Evolutionary conservation across 2,888 invertebrate species (phyloP).

Genomic region (Cheilosia variabilis): DNA sequence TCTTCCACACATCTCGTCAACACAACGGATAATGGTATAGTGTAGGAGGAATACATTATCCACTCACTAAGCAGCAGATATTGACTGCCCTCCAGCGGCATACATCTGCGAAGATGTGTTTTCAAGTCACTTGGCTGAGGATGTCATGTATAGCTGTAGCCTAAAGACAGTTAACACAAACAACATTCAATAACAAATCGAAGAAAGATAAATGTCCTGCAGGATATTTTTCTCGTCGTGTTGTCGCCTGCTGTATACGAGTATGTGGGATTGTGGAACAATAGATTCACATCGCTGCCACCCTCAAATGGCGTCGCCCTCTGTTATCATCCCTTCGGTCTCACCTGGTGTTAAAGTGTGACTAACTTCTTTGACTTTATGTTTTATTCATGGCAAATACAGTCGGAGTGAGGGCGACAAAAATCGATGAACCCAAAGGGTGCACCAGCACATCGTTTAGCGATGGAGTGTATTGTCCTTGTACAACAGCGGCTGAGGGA

Average conservation of each 20-base stretch:
- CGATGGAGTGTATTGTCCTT: slow-evolving; percentile 12
- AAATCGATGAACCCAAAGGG: slow-evolving; percentile 12
- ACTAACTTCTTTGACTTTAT: slow-evolving; percentile 58
- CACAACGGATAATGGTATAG: slow-evolving; percentile 7
- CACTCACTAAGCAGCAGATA: slow-evolving; percentile 11
- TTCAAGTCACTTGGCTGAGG: slow-evolving; percentile 12
- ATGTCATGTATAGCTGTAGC: slow-evolving; percentile 5
- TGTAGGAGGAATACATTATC: slow-evolving; percentile 19
- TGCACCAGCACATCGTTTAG: background rate
- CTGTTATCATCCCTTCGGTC: slow-evolving; percentile 43
- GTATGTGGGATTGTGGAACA: slow-evolving; percentile 30
- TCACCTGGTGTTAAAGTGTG: slow-evolving; percentile 60
- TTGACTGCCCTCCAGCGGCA: slow-evolving; percentile 10
- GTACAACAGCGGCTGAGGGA: background rate
- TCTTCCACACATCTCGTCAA: slow-evolving; percentile 26
- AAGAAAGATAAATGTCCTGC: slow-evolving; percentile 65
- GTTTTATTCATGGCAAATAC: slow-evolving; percentile 62
- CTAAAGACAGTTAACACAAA: slow-evolving; percentile 48
- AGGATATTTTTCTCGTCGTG: slow-evolving; percentile 67
- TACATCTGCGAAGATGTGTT: slow-evolving; percentile 25
- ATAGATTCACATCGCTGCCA: slow-evolving; percentile 25
- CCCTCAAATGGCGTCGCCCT: slow-evolving; percentile 19
- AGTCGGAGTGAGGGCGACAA: background rate
- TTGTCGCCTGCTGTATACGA: slow-evolving; percentile 36
- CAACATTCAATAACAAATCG: slow-evolving; percentile 54